phyloP scores from a whole-genome alignment of 2,797 vertebrate species.

The Intellagama lesueurii region DNA sequence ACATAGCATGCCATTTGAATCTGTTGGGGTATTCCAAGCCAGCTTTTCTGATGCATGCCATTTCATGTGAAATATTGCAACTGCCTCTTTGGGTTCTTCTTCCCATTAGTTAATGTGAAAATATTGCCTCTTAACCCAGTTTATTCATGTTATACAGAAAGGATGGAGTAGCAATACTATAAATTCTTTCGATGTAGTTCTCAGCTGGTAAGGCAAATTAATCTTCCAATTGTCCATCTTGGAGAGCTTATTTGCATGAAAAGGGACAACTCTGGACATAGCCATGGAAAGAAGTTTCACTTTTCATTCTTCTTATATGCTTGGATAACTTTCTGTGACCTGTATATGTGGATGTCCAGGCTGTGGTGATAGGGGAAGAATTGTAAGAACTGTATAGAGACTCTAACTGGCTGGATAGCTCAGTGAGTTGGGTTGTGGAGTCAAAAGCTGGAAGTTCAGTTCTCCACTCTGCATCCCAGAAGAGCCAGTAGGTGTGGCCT shows the following conservation, averaged over 20 bases:
- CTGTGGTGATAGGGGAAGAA: neutral
- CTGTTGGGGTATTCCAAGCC: conserved; percentile 28
- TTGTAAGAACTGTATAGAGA: neutral
- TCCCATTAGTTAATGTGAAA: conserved; percentile 45
- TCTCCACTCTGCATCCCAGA: too few relatives aligned
- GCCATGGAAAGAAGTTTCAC: conserved; percentile 20
- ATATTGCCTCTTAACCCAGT: conserved; percentile 47
- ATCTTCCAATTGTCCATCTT: conserved; percentile 56
- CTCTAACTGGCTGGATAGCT: too few relatives aligned
- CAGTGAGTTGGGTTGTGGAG: too few relatives aligned
- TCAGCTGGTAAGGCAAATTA: conserved; percentile 47
- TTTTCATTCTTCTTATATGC: conserved; percentile 25
- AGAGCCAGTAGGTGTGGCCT: too few relatives aligned
- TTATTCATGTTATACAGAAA: conserved; percentile 42
- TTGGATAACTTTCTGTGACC: conserved; percentile 40
- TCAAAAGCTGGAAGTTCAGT: too few relatives aligned
- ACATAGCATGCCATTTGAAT: neutral
- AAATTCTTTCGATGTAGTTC: conserved; percentile 54
- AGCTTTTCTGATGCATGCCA: conserved; percentile 11
- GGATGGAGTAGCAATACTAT: conserved; percentile 26
- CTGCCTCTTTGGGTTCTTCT: neutral
- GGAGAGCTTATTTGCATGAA: conserved; percentile 58
- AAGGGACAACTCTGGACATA: conserved; percentile 48
- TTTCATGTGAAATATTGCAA: conserved; percentile 37
- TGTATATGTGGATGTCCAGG: conserved; percentile 15